Evolutionary conservation across 1,140 invertebrate species (phyloP).

Genomic region (Monochamus saltuarius): DNA sequence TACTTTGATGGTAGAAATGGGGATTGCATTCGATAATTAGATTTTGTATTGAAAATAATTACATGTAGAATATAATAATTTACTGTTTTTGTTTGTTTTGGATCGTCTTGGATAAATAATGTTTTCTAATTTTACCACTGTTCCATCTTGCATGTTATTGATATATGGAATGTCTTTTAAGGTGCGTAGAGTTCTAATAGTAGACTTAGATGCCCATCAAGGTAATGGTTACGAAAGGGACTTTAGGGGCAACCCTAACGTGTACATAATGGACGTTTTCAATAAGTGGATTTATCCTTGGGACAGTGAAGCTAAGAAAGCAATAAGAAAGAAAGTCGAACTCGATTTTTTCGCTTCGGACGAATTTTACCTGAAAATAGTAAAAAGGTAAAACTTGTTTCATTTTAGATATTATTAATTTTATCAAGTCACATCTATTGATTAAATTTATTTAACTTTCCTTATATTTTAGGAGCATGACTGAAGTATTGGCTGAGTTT

Average conservation of each 20-base stretch:
- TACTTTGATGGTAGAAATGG: no score
- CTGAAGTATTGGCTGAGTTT: conserved; percentile 71
- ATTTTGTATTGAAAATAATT: no score
- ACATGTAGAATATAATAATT: no score
- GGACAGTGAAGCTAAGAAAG: conserved; percentile 72
- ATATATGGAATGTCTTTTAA: no score
- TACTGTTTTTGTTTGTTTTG: no score
- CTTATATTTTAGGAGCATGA: conserved; percentile 58
- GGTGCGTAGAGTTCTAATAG: conserved; percentile 74
- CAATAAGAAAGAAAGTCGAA: conserved; percentile 74
- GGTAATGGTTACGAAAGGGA: conserved; percentile 86
- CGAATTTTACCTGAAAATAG: conserved; percentile 67
- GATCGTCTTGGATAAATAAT: no score
- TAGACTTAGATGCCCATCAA: conserved; percentile 88
- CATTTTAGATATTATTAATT: not conserved
- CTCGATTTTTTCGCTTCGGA: conserved; percentile 67
- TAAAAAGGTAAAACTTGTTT: conserved; percentile 62
- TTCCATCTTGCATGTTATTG: no score
- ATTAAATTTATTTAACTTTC: conserved; percentile 3
- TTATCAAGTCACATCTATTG: no score
- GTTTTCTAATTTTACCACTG: no score
- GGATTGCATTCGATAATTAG: no score
- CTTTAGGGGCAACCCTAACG: conserved; percentile 68
- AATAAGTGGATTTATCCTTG: conserved; percentile 80
- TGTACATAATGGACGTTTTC: conserved; percentile 88